Evolutionary conservation across 2,797 vertebrate genomes (phyloP).

Genomic region (Poecilia gillii): DNA sequence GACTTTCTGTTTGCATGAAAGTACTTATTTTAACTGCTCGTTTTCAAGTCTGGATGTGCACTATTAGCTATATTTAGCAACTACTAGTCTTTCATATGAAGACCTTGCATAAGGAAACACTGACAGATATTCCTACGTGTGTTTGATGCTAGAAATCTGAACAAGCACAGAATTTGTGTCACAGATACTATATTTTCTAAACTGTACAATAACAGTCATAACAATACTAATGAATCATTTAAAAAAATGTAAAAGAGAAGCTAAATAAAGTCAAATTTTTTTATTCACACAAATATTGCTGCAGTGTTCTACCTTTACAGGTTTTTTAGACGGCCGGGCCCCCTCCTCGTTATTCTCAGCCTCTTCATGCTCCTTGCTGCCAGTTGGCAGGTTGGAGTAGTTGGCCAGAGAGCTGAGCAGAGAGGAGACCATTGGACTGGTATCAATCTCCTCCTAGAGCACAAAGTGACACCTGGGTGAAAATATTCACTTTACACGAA

Average conservation of each 20-base stretch:
- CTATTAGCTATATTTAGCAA: not conserved
- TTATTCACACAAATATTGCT: not conserved
- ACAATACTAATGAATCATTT: not conserved
- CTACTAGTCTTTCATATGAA: not conserved
- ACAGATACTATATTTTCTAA: not conserved
- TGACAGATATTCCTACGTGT: not conserved
- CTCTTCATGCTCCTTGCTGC: slow-evolving; percentile 96
- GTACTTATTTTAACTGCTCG: not conserved
- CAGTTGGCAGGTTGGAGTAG: slow-evolving; percentile 96
- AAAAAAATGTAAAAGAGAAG: not conserved
- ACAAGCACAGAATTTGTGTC: not conserved
- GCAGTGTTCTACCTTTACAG: slow-evolving; percentile 83
- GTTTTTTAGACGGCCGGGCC: slow-evolving; percentile 86
- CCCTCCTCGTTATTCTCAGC: slow-evolving; percentile 93
- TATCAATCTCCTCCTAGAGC: slow-evolving; percentile 97
- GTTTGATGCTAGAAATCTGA: not conserved
- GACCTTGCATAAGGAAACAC: not conserved
- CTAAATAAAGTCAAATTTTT: not conserved
- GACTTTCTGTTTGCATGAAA: not conserved
- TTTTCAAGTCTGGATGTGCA: not conserved
- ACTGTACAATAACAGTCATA: not conserved
- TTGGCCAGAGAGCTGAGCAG: slow-evolving; percentile 95
- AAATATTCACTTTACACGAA: not conserved
- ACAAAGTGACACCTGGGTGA: slow-evolving; percentile 5
- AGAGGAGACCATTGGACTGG: slow-evolving; percentile 97